phyloP scores from a whole-genome alignment of 2,888 invertebrate species.

The Gonocerus acuteangulatus region DNA sequence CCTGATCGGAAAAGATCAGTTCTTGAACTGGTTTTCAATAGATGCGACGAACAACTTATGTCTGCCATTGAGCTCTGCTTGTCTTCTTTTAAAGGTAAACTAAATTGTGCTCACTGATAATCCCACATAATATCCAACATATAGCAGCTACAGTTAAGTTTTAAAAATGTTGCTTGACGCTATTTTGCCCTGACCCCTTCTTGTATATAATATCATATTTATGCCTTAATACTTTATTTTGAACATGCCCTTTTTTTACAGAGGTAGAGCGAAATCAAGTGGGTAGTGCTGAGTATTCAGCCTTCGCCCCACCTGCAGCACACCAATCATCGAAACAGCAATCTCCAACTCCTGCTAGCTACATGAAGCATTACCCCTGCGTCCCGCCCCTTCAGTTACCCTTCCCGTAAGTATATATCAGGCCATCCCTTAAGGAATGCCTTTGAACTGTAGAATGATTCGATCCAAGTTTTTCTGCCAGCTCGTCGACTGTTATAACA shows the following conservation, averaged over 20 bases:
- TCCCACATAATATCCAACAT: too few relatives aligned
- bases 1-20: slow-evolving; percentile 83
- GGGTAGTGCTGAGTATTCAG: slow-evolving; percentile 22
- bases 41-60: slow-evolving; percentile 80
- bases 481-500: too few relatives aligned
- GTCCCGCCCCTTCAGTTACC: slow-evolving; percentile 28
- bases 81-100: slow-evolving; percentile 34
- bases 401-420: slow-evolving; percentile 12
- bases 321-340: slow-evolving; percentile 30
- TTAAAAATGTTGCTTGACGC: too few relatives aligned
- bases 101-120: too few relatives aligned
- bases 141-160: too few relatives aligned
- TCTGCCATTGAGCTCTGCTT: slow-evolving; percentile 82
- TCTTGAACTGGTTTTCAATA: slow-evolving; percentile 79
- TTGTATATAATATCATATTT: too few relatives aligned
- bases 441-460: too few relatives aligned
- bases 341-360: slow-evolving; percentile 29
- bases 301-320: slow-evolving; percentile 33
- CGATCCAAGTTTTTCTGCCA: too few relatives aligned
- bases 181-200: too few relatives aligned
- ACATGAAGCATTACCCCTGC: slow-evolving; percentile 32
- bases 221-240: too few relatives aligned
- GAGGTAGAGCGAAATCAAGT: slow-evolving; percentile 13
- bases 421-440: neutral
- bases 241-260: too few relatives aligned